Conservation (phyloP, 2,888 invertebrate genomes). For the Melitaea athalia region DNA sequence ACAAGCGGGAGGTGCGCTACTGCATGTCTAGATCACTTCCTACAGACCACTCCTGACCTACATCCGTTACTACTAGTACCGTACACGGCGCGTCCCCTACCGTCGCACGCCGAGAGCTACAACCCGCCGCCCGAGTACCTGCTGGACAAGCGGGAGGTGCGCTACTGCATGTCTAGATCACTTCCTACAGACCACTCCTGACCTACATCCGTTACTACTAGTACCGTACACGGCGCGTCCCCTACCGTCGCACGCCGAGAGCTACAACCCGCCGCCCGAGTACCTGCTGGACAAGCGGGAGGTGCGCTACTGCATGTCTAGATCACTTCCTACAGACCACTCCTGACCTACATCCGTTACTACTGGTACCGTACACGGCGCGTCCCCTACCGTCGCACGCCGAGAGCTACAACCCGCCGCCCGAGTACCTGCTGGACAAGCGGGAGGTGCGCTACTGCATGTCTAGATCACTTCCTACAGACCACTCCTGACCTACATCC, state of each 20-base stretch:
- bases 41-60: too few relatives aligned
- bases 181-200: too few relatives aligned
- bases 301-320: too few relatives aligned
- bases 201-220: too few relatives aligned
- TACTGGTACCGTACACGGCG: conserved; percentile 78
- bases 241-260: conserved; percentile 96
- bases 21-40: too few relatives aligned
- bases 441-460: conserved; percentile 85
- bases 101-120: conserved; percentile 97
- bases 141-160: conserved; percentile 90
- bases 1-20: conserved; percentile 87
- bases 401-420: conserved; percentile 99
- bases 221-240: conserved; percentile 86
- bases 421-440: conserved; percentile 96
- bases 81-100: conserved; percentile 90
- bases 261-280: conserved; percentile 99
- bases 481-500: too few relatives aligned
- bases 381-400: conserved; percentile 95
- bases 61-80: too few relatives aligned
- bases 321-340: too few relatives aligned
- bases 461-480: too few relatives aligned
- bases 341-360: too few relatives aligned
- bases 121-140: conserved; percentile 99
- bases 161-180: too few relatives aligned
- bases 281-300: conserved; percentile 95